Percentiles rank a stretch among this genome's conserved stretches.
Evolutionary conservation across 2,113 vertebrate species (phyloP).

Genomic region (Recurvirostra avosetta): DNA sequence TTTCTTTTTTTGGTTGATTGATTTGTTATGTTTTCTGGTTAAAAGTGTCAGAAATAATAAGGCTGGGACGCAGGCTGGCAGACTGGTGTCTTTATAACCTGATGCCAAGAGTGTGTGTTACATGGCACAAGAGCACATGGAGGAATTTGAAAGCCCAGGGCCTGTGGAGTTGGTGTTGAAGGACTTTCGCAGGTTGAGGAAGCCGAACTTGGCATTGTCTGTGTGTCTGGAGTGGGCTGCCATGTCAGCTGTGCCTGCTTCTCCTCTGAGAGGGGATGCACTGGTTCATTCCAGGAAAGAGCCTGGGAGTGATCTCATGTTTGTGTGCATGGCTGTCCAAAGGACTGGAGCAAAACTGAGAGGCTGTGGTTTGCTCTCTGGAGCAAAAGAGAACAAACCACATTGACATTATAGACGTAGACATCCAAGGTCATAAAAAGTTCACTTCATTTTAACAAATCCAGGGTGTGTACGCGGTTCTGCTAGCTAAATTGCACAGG

Average conservation of each 20-base stretch:
- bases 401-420: background rate
- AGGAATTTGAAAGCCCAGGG: background rate
- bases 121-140: rapidly evolving
- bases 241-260: background rate
- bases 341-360: background rate
- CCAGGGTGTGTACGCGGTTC: background rate
- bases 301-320: background rate
- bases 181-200: background rate
- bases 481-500: background rate
- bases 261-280: background rate
- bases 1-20: background rate
- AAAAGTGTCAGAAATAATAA: background rate
- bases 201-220: background rate
- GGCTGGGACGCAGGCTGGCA: background rate
- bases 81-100: background rate
- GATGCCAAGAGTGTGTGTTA: background rate
- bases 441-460: background rate
- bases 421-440: background rate
- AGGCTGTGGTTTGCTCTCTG: background rate
- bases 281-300: background rate
- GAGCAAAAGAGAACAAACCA: background rate
- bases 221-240: background rate
- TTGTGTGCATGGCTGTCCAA: background rate
- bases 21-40: background rate
- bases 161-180: background rate